Base-by-base conservation (phyloP, 2,797 vertebrate genomes). In the Neostethus bicornis region DNA sequence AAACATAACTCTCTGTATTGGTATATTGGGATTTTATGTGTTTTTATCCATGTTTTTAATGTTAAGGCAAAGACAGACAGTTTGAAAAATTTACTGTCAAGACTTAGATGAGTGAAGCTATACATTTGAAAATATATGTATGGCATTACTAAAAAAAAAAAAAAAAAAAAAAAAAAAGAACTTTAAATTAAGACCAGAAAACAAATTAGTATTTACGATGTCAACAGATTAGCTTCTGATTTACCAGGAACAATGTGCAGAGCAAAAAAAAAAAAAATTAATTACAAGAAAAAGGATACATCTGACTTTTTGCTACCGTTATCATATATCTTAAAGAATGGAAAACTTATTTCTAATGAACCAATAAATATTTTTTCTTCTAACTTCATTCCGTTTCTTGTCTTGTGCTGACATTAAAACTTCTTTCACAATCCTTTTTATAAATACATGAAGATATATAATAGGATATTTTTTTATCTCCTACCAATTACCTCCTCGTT, bases 401-500 rank as follows among this genome's bases (percentile, higher is more conserved):
- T n/a, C n/a, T n/a, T n/a, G n/a, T n/a, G n/a, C n/a, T n/a, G n/a
- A n/a, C n/a, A n/a, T n/a, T n/a, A n/a, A n/a, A n/a, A n/a, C n/a
- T n/a, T n/a, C n/a, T n/a, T n/a, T n/a, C n/a, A n/a, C n/a, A n/a
- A n/a, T n/a, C n/a, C n/a, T n/a, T n/a, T n/a, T n/a, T n/a, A n/a
- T n/a, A n/a, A n/a, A n/a, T n/a, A n/a, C n/a, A n/a, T n/a, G n/a
- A n/a, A n/a, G n/a, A n/a, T n/a, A n/a, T n/a, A n/a, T n/a, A n/a
- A n/a, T n/a, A n/a, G n/a, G n/a, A n/a, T n/a, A n/a, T n/a, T n/a
- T 68, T 64, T 59, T 46, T 26, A 51, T 72, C 45, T 59, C 41
- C 31, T 14, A 25, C 53, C 62, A 69, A 57, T 46, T n/a, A 54
- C 7, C 8, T 61, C 28, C 61, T 13, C 16, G 54, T 56, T 38